Percentiles rank a stretch among this genome's conserved stretches.
These are phyloP conservation scores for Marasmarcha lunaedactyla DNA, from an alignment of 2,888 invertebrate genomes.

Conservation along the genomic window DNA sequence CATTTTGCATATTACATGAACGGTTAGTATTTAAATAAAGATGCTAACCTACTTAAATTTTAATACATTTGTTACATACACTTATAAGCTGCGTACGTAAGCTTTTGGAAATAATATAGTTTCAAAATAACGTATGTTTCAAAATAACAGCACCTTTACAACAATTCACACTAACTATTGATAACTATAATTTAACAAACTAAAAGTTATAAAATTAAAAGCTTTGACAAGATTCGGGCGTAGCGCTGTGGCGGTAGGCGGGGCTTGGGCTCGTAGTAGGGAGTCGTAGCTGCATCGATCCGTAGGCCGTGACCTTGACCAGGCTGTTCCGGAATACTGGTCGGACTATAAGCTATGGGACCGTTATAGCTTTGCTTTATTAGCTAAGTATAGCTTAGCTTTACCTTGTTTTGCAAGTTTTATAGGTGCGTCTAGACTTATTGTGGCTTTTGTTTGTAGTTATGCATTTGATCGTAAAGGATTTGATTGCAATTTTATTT, in stretches of 20 bases:
- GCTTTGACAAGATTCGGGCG: constrained; percentile 7
- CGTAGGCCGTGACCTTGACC: constrained; percentile 75
- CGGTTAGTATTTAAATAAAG: too few species aligned
- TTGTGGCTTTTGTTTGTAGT: too few species aligned
- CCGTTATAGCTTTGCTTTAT: not conserved
- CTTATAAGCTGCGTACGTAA: too few species aligned
- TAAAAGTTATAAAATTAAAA: not conserved
- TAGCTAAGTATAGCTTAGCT: not conserved
- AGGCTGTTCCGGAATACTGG: constrained; percentile 62
- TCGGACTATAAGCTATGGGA: not conserved
- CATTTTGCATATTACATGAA: too few species aligned
- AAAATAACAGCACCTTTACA: not conserved
- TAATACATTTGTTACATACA: too few species aligned
- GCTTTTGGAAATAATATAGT: too few species aligned
- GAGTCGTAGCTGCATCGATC: constrained; percentile 73
- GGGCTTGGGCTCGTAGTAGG: constrained; percentile 30
- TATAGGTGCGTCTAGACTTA: constrained; percentile 26
- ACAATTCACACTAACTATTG: too few species aligned
- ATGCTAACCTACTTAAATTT: too few species aligned
- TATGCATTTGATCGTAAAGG: too few species aligned
- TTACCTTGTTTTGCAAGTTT: constrained; percentile 9
- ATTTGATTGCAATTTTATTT: too few species aligned
- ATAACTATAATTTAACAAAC: too few species aligned
- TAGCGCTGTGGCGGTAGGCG: constrained; percentile 23
- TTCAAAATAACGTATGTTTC: not conserved